Evolutionary conservation across 1,140 invertebrate genomes (phyloP), one percentile per base, ranked within the genome.

Genomic region (Forficula auricularia): DNA sequence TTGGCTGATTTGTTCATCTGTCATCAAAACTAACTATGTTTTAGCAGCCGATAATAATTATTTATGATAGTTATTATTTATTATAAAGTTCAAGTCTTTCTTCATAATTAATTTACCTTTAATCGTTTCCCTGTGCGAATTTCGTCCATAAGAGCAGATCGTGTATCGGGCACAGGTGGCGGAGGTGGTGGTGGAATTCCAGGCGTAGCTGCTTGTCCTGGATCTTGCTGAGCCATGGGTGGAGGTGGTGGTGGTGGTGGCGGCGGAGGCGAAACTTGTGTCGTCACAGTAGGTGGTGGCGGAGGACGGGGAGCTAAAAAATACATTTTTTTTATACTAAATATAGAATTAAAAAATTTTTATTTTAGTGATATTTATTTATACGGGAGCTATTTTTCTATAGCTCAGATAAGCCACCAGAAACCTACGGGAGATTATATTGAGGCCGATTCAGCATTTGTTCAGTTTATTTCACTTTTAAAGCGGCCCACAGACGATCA

Each of bases 61-160:
- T n/a, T n/a, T n/a, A n/a, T n/a, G n/a, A n/a, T n/a, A n/a, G n/a
- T n/a, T n/a, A n/a, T n/a, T n/a, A n/a, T n/a, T n/a, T n/a, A n/a
- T n/a, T n/a, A n/a, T n/a, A n/a, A n/a, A n/a, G n/a, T n/a, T n/a
- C n/a, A n/a, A n/a, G n/a, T n/a, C n/a, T n/a, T n/a, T n/a, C n/a
- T n/a, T n/a, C n/a, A n/a, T n/a, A n/a, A n/a, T n/a, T n/a, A 50
- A 44, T 42, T 55, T 50, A 77, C 75, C 65, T 71, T 77, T 2
- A 81, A 56, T 9, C 55, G 57, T 19, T 65, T 68, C 19, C 82
- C 82, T 52, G 63, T 72, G 49, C 79, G 64, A 50, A 90, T 89
- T 43, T 75, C 75, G 41, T 82, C 75, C 73, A 90, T 72, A 3
- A 91, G 68, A 30, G 75, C 75, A 37, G 71, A 68, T 9, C 72